phyloP scores from a whole-genome alignment of 92 coral and sea anemone species.

The Desmophyllum pertusum region DNA sequence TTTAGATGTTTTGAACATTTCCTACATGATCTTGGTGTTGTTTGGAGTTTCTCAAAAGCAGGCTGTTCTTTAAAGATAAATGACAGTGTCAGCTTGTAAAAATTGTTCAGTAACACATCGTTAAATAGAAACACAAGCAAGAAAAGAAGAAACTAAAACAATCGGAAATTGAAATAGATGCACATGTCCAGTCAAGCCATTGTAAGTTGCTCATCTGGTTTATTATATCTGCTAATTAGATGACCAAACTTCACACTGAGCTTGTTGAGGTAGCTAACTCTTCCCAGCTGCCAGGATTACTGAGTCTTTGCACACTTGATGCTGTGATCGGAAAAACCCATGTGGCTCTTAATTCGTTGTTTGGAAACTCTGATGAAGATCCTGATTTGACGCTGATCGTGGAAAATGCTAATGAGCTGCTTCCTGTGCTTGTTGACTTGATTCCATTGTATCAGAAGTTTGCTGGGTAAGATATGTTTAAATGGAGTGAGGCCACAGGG shows the following conservation, averaged over 20 bases:
- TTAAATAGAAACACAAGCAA: not conserved
- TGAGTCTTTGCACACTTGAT: conserved; percentile 77
- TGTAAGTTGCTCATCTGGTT: too few species aligned
- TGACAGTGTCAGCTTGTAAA: not conserved
- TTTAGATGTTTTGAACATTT: not conserved
- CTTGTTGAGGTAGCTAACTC: conserved; percentile 52
- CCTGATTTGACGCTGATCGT: conserved; percentile 75
- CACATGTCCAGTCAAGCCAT: not conserved
- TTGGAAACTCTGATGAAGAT: conserved; percentile 83
- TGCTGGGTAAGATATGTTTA: conserved; percentile 67
- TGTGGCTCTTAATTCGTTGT: conserved; percentile 65
- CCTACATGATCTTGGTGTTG: not conserved
- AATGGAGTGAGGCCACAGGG: too few species aligned
- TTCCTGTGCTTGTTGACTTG: conserved; percentile 70
- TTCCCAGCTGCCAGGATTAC: conserved; percentile 82
- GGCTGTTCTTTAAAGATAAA: not conserved
- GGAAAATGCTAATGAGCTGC: conserved; percentile 75
- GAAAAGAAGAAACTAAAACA: not conserved
- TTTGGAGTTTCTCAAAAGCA: not conserved
- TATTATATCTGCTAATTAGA: conserved; percentile 36
- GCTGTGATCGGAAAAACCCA: conserved; percentile 78
- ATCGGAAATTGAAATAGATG: not conserved
- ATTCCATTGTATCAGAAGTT: conserved; percentile 86
- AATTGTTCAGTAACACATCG: not conserved
- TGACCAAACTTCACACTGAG: conserved; percentile 45